phyloP scores from a whole-genome alignment of 2,888 invertebrate species.

The Andricus curvator region DNA sequence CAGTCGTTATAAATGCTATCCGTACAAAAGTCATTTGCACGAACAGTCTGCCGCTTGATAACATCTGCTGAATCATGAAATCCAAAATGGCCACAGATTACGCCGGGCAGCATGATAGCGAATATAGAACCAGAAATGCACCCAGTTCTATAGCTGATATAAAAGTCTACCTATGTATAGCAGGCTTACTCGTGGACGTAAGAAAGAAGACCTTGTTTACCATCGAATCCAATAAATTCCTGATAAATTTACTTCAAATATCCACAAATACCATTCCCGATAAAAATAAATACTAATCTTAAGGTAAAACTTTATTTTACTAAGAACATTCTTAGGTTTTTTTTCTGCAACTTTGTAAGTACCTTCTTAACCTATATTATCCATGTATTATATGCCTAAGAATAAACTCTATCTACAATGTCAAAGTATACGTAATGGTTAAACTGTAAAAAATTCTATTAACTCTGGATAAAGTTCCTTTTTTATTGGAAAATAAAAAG shows the following conservation, averaged over 20 bases:
- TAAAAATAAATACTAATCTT: not conserved
- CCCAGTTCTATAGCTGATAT: slow-evolving; percentile 15
- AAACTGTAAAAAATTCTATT: not conserved
- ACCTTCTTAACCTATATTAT: not conserved
- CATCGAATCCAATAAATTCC: not conserved
- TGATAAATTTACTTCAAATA: not conserved
- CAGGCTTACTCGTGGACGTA: not conserved
- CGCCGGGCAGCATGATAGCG: not conserved
- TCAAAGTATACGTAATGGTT: not conserved
- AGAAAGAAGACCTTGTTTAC: not conserved
- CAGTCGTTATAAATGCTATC: slow-evolving; percentile 37
- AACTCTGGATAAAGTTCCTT: not conserved
- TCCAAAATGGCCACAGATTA: slow-evolving; percentile 39
- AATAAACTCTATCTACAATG: not conserved
- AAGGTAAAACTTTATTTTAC: not conserved
- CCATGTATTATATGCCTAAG: not conserved
- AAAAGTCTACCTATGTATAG: not conserved
- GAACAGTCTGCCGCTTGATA: slow-evolving; percentile 35
- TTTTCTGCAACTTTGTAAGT: too few relatives aligned
- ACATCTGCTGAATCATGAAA: slow-evolving; percentile 40
- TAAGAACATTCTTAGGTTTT: not conserved
- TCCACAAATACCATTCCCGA: not conserved
- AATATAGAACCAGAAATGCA: slow-evolving; percentile 7
- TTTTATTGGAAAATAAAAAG: not conserved
- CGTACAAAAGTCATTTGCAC: slow-evolving; percentile 40